Evolutionary conservation across 2,113 vertebrate species (phyloP), one percentile per base, ranked within the genome.

Genomic region (Dipodomys spectabilis): DNA sequence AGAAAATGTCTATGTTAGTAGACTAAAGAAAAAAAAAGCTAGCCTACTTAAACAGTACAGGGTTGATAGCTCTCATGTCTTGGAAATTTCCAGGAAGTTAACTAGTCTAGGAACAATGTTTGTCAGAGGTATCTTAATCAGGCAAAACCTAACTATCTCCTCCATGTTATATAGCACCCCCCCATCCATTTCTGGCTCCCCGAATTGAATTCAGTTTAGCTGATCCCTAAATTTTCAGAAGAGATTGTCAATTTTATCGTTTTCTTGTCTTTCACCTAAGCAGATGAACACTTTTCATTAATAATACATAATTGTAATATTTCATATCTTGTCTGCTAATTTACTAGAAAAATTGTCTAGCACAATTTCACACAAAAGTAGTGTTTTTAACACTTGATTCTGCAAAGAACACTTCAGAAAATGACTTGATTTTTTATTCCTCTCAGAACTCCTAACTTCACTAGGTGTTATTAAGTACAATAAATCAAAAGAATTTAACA

Each of bases 401-500:
- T 86, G 13, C 68, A 93, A 27, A 82, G n/a, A 84, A 95, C 23
- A 74, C 68, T 73, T 81, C 35, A 27, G 27, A 75, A 86, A 88
- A 68, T 23, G 77, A 88, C 5, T 3, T 49, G 53, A 90, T 25
- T 83, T 30, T 90, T 74, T 84, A 74, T 89, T 94, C 53, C 64
- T 94, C 75, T 92, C 3, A 3, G 80, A 72, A 91, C 28, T 94
- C 35, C 53, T 65, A 57, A 80, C 64, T 69, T 91, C 94, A 67
- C 45, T 73, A 35, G 73, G 27, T n/a, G 91, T 96, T 94, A 77
- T 57, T 57, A 77, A 80, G 6, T 81, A 27, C n/a, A 94, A 91
- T 96, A 95, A 96, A 91, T 92, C 86, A 95, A 35, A 35, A 91
- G 67, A 62, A 83, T 94, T 94, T 86, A 92, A 77, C 62, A 91